Conservation (phyloP, 2,113 vertebrate genomes). For the Blennius ocellaris region DNA sequence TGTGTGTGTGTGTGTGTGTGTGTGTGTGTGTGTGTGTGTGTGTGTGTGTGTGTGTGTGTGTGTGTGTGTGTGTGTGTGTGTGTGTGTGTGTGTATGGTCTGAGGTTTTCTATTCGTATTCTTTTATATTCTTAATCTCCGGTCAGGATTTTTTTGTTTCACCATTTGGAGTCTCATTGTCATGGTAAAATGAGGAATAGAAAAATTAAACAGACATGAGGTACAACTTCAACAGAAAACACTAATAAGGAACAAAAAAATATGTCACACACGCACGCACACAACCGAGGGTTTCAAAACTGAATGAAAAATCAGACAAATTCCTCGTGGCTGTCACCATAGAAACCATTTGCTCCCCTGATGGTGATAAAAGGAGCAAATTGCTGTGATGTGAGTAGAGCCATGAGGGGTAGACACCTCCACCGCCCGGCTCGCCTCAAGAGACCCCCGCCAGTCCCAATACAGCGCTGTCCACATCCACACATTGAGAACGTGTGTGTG, state of each 20-base stretch:
- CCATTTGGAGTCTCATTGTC: slow-evolving; percentile 7
- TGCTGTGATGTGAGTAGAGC: slow-evolving; percentile 64
- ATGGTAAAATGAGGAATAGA: neutral
- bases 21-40: slow-evolving; percentile 20
- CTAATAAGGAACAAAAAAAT: too few relatives aligned
- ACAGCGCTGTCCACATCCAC: slow-evolving; percentile 61
- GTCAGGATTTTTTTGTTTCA: slow-evolving; percentile 33
- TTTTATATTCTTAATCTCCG: slow-evolving; percentile 25
- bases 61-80: slow-evolving; percentile 3
- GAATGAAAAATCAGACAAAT: slow-evolving; percentile 50
- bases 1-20: slow-evolving; percentile 7
- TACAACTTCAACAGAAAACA: too few relatives aligned
- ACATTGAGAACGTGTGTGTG: slow-evolving; percentile 52
- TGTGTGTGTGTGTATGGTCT: slow-evolving; percentile 24
- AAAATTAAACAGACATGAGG: neutral
- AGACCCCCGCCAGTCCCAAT: slow-evolving; percentile 34
- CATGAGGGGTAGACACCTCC: slow-evolving; percentile 42
- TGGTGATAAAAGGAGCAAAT: slow-evolving; percentile 77
- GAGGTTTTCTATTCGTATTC: slow-evolving; percentile 40
- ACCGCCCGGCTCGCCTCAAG: slow-evolving; percentile 4
- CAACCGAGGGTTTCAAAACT: slow-evolving; percentile 30
- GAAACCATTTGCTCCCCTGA: slow-evolving; percentile 78
- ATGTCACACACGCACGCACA: neutral
- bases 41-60: slow-evolving; percentile 11
- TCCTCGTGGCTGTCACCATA: slow-evolving; percentile 73